phyloP scores from a whole-genome alignment of 2,797 vertebrate genomes.

The Chiloscyllium punctatum region DNA sequence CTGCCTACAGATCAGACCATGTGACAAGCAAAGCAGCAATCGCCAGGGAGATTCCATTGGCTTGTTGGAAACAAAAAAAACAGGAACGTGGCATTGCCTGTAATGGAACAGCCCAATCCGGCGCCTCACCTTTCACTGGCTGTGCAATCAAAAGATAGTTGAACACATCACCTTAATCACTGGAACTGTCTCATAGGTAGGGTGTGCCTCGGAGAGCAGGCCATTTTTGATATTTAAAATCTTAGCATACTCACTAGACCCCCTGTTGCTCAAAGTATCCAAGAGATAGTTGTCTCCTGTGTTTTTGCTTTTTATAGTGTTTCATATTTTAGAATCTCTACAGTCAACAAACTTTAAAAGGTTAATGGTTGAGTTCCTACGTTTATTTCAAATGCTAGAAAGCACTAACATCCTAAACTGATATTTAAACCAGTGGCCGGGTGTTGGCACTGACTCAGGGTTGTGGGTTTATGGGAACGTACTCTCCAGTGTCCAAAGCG shows the following conservation, averaged over 20 bases:
- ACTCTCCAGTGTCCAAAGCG: background rate
- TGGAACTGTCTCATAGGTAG: background rate
- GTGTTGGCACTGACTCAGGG: background rate
- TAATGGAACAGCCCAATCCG: slow-evolving; percentile 39
- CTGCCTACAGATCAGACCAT: slow-evolving; percentile 68
- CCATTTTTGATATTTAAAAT: background rate
- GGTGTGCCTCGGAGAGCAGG: background rate
- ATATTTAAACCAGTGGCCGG: background rate
- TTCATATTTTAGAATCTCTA: background rate
- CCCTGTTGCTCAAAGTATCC: background rate
- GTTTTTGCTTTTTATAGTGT: too few relatives aligned
- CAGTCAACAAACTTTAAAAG: background rate
- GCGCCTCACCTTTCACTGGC: background rate
- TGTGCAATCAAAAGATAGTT: background rate
- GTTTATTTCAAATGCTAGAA: background rate
- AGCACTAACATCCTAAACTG: background rate
- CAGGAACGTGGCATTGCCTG: slow-evolving; percentile 54
- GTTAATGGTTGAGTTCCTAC: background rate
- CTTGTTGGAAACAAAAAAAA: slow-evolving; percentile 72
- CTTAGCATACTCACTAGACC: background rate
- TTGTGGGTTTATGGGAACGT: background rate
- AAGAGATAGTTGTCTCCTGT: background rate
- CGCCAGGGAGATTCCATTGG: slow-evolving; percentile 63
- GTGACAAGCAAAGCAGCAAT: slow-evolving; percentile 58
- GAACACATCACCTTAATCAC: background rate